These are phyloP conservation scores for Acipenser transmontanus DNA, from an alignment of 2,797 vertebrate species.

Conservation along the genomic window DNA sequence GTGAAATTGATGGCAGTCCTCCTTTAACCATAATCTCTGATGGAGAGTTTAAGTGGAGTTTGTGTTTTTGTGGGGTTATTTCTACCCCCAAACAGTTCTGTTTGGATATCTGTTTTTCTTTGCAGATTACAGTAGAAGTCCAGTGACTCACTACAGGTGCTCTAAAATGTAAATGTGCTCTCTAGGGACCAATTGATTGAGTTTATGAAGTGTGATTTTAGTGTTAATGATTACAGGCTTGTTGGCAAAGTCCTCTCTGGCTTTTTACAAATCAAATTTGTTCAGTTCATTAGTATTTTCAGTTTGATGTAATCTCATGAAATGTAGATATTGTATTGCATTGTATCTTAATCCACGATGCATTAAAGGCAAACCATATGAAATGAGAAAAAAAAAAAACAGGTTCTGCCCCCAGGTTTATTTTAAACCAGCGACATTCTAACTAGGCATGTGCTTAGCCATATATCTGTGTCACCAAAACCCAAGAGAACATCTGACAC, in stretches of 20 bases:
- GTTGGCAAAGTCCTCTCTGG: not conserved
- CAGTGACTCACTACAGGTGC: not conserved
- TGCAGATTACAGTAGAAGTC: too few species aligned
- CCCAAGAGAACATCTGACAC: constrained; percentile 72
- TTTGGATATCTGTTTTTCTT: too few species aligned
- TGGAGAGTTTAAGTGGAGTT: too few species aligned
- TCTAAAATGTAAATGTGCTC: not conserved
- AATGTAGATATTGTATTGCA: constrained; percentile 7
- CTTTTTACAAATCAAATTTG: not conserved
- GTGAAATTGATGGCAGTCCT: too few species aligned
- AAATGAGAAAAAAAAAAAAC: constrained; percentile 28
- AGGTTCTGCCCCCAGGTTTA: constrained; percentile 25
- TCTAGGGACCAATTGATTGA: constrained; percentile 1
- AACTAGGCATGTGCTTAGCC: constrained; percentile 64
- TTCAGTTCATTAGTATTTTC: not conserved
- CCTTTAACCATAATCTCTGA: too few species aligned
- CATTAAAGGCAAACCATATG: constrained; percentile 23
- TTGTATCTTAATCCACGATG: constrained; percentile 17
- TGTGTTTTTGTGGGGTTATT: too few species aligned
- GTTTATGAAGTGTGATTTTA: not conserved
- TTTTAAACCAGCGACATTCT: constrained; percentile 70
- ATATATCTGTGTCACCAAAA: constrained; percentile 44
- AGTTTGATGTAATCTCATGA: constrained; percentile 6
- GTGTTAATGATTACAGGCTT: not conserved
- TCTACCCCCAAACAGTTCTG: too few species aligned